Evolutionary conservation across 2,888 invertebrate genomes (phyloP).

Genomic region (Troides helena): DNA sequence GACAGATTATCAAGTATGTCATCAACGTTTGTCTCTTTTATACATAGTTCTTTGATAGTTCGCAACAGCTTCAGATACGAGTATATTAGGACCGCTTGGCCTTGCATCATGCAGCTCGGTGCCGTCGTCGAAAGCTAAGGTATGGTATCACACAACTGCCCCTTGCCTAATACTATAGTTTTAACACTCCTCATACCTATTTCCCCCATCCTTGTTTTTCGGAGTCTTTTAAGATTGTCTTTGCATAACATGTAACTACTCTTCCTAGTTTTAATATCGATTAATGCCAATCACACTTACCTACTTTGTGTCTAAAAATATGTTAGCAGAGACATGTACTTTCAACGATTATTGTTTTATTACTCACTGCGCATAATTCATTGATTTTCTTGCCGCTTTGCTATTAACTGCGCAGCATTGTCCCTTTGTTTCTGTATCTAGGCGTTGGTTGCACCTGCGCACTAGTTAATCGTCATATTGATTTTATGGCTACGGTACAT

Average conservation of each 20-base stretch:
- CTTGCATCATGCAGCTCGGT: constrained; percentile 59
- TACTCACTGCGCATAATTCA: background rate
- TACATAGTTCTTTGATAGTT: constrained; percentile 27
- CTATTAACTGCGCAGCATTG: background rate
- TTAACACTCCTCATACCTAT: constrained; percentile 44
- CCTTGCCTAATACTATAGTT: constrained; percentile 48
- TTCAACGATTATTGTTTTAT: background rate
- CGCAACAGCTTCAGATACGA: constrained; percentile 40
- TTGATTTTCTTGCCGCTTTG: background rate
- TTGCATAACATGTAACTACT: constrained; percentile 9
- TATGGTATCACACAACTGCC: constrained; percentile 44
- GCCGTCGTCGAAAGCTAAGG: constrained; percentile 48
- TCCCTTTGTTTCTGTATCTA: background rate
- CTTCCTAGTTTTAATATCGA: background rate
- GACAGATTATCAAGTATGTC: constrained; percentile 38
- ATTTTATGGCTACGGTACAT: background rate
- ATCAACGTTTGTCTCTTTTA: constrained; percentile 27
- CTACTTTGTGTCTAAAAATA: background rate
- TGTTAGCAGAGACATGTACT: constrained; percentile 4
- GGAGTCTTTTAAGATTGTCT: constrained; percentile 35
- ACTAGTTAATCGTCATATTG: background rate
- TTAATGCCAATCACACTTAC: background rate
- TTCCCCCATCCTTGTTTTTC: constrained; percentile 39
- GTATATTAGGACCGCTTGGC: constrained; percentile 59
- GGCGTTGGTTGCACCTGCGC: constrained; percentile 7